phyloP scores from a whole-genome alignment of 2,888 invertebrate species.

The Tortricodes alternella region DNA sequence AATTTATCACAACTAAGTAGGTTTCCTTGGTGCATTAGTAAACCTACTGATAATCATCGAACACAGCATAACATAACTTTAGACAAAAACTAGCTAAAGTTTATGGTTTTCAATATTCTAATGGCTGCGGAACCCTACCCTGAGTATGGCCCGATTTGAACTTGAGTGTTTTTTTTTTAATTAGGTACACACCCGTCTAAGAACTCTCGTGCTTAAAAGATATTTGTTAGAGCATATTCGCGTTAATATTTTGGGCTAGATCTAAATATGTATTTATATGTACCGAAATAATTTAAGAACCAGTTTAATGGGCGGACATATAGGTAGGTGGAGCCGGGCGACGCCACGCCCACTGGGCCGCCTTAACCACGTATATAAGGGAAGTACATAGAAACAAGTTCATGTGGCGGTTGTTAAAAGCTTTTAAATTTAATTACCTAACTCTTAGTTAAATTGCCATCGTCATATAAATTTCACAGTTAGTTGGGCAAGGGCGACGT shows the following conservation, averaged over 20 bases:
- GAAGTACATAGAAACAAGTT: conserved; percentile 7
- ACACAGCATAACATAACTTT: no score
- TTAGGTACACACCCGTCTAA: no score
- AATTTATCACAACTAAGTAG: no score
- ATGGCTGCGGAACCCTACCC: no score
- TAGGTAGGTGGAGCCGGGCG: conserved; percentile 51
- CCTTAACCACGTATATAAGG: conserved; percentile 38
- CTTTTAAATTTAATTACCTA: conserved; percentile 9
- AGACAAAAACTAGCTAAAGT: no score
- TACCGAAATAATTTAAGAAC: conserved; percentile 49
- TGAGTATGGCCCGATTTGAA: no score
- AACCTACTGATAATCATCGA: no score
- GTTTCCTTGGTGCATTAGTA: no score
- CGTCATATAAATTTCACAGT: not conserved
- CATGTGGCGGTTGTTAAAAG: conserved; percentile 10
- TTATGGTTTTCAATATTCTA: no score
- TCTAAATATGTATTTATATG: not conserved
- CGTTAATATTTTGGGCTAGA: not conserved
- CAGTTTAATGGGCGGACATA: conserved; percentile 52
- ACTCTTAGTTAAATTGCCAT: not conserved
- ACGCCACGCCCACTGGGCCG: conserved; percentile 60
- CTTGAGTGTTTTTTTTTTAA: no score
- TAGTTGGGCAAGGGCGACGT: not conserved
- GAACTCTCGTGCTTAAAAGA: no score
- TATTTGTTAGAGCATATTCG: no score